These are phyloP conservation scores for Pelagia noctiluca DNA, from an alignment of 30 jellyfish, hydroid and myxozoan species.

Conservation along the genomic window DNA sequence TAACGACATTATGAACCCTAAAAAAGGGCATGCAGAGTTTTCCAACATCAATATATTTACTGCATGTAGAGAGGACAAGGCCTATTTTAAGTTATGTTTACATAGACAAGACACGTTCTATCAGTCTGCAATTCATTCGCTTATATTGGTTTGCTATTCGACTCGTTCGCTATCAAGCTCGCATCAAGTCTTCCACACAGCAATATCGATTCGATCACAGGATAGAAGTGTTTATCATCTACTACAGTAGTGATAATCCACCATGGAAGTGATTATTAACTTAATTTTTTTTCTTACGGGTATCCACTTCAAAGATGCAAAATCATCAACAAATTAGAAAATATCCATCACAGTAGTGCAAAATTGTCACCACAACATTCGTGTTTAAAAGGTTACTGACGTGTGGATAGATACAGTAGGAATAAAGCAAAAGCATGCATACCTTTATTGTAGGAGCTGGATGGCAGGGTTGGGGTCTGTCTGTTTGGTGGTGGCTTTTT, in stretches of 20 bases:
- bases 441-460: not conserved
- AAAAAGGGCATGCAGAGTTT: slow-evolving; percentile 31
- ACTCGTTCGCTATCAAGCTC: not conserved
- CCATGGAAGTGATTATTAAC: no score
- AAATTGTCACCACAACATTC: no score
- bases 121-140: slow-evolving; percentile 21
- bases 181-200: not conserved
- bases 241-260: no score
- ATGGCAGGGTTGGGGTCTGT: not conserved
- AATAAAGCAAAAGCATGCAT: no score
- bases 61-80: not conserved
- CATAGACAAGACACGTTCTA: not conserved
- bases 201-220: no score
- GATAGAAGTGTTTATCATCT: no score
- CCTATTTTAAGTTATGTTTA: not conserved
- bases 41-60: not conserved
- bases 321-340: no score
- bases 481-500: not conserved
- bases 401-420: no score
- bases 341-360: no score
- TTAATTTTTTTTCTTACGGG: no score
- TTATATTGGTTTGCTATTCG: not conserved
- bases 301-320: no score
- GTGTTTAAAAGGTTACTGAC: no score
- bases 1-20: slow-evolving; percentile 30